Evolutionary conservation across 2,797 vertebrate species (phyloP).

Genomic region (Heterohyrax brucei): DNA sequence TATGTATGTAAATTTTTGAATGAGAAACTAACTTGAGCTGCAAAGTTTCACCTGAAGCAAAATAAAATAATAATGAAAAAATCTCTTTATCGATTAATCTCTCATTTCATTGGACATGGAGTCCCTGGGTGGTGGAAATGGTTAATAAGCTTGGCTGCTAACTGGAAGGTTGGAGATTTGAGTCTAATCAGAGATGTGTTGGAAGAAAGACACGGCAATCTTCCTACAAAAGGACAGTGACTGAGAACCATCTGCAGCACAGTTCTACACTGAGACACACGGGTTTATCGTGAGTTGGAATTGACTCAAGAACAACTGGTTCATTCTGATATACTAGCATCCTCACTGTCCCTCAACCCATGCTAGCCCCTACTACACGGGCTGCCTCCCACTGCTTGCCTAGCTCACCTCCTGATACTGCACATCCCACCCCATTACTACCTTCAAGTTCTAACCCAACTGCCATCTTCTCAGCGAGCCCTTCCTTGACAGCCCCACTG

Average conservation of each 20-base stretch:
- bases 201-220: background rate
- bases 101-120: background rate
- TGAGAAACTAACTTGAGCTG: too few relatives aligned
- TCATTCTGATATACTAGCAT: background rate
- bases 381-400: too few relatives aligned
- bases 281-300: background rate
- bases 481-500: background rate
- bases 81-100: background rate
- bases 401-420: background rate
- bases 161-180: background rate
- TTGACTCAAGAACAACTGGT: background rate
- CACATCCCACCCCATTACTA: rapidly evolving
- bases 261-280: background rate
- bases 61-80: background rate
- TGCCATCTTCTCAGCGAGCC: background rate
- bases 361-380: background rate
- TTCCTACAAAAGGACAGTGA: background rate
- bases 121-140: too few relatives aligned
- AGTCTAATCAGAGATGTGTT: background rate
- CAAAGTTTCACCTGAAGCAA: too few relatives aligned
- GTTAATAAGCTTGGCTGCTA: background rate
- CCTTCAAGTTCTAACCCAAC: background rate
- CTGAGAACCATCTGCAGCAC: background rate
- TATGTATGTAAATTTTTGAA: too few relatives aligned
- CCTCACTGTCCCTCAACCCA: rapidly evolving